phyloP scores from a whole-genome alignment of 1,140 invertebrate genomes.

The Achatina immaculata region DNA sequence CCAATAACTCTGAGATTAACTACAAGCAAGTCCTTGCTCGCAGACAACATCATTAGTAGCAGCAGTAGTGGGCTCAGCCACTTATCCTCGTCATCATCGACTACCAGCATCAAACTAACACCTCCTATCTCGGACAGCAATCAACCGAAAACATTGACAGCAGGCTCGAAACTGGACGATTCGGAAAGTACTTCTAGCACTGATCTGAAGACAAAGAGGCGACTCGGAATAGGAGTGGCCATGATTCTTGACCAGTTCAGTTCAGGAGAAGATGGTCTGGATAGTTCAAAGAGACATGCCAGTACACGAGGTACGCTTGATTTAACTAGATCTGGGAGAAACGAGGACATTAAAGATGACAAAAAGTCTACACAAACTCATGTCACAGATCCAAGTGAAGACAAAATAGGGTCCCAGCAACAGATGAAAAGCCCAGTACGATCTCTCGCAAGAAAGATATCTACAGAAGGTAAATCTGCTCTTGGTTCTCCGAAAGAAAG shows the following conservation, averaged over 20 bases:
- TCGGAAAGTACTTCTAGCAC: neutral
- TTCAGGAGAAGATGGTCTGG: constrained; percentile 54
- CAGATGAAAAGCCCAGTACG: constrained; percentile 31
- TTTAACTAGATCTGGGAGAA: constrained; percentile 16
- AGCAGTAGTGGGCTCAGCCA: neutral
- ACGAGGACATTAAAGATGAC: neutral
- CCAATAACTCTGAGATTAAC: neutral
- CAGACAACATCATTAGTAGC: neutral
- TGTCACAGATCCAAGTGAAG: neutral
- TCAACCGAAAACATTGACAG: neutral
- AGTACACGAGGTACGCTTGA: constrained; percentile 41
- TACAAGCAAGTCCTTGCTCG: neutral
- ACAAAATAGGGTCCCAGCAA: constrained; percentile 19
- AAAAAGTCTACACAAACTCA: neutral
- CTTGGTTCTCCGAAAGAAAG: neutral
- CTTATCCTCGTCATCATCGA: neutral
- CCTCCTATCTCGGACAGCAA: neutral
- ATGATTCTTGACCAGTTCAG: constrained; percentile 57
- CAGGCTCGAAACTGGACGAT: neutral
- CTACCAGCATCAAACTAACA: neutral
- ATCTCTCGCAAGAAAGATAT: neutral
- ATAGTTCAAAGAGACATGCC: constrained; percentile 11
- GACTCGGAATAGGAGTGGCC: constrained; percentile 46
- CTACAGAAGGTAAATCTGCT: neutral
- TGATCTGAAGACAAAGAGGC: constrained; percentile 10